Evolutionary conservation across 2,797 vertebrate genomes (phyloP).

Genomic region (Helicolenus hilgendorfi): DNA sequence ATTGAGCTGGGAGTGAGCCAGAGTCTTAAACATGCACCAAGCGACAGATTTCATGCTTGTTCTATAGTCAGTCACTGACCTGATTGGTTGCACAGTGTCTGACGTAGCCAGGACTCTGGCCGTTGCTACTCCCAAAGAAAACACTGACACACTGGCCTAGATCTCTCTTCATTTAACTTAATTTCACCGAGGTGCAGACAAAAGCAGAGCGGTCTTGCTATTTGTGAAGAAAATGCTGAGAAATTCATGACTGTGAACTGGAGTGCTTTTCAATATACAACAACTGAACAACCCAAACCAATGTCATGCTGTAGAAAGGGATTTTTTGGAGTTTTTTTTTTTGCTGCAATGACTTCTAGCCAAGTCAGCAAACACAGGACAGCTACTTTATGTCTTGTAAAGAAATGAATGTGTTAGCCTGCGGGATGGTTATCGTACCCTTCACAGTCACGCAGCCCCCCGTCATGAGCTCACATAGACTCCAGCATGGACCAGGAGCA

Average conservation of each 20-base stretch:
- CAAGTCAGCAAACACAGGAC: background rate
- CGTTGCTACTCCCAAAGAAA: conserved; percentile 25
- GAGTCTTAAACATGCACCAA: background rate
- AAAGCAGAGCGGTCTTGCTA: conserved; percentile 46
- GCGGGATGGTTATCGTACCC: background rate
- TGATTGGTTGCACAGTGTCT: background rate
- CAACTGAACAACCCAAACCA: conserved; percentile 40
- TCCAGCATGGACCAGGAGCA: background rate
- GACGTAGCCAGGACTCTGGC: conserved; percentile 21
- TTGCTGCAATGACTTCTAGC: background rate
- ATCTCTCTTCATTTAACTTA: conserved; percentile 62
- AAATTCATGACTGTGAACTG: conserved; percentile 46
- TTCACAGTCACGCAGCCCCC: background rate
- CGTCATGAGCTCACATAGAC: background rate
- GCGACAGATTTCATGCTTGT: background rate
- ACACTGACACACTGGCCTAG: conserved; percentile 29
- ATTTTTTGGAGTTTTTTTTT: background rate
- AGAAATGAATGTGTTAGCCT: background rate
- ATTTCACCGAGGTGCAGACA: conserved; percentile 57
- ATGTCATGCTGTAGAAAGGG: background rate
- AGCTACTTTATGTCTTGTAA: background rate
- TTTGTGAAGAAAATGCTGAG: conserved; percentile 43
- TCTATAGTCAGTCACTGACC: background rate
- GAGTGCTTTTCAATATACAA: conserved; percentile 25
- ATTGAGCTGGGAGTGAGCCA: background rate